Percentiles rank a stretch among this genome's conserved stretches.
These are phyloP conservation scores for Bombus haemorrhoidalis DNA, from an alignment of 1,140 invertebrate species.

Conservation along the genomic window DNA sequence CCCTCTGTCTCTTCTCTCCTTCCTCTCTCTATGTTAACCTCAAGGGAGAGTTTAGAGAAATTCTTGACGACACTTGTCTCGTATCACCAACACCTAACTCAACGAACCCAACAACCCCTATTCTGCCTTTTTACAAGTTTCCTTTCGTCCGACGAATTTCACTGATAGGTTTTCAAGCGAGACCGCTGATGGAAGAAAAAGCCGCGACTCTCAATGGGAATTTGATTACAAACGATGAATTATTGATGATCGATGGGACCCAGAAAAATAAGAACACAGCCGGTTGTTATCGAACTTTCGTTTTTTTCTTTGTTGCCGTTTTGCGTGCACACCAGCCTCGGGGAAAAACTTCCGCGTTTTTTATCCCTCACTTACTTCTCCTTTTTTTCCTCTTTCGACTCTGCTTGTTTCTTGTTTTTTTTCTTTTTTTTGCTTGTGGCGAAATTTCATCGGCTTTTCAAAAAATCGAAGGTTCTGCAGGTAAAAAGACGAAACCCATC, in stretches of 20 bases:
- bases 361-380: not conserved
- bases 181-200: not conserved
- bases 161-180: not conserved
- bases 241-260: constrained; percentile 40
- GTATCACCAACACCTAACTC: not conserved
- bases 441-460: not conserved
- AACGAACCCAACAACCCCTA: not conserved
- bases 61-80: constrained; percentile 14
- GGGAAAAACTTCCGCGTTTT: not conserved
- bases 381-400: not conserved
- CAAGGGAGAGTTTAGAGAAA: not conserved
- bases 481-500: not conserved
- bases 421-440: not conserved
- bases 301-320: constrained; percentile 2
- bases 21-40: not conserved
- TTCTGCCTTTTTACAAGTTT: not conserved
- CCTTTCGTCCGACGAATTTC: not conserved
- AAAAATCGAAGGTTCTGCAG: not conserved
- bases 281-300: constrained; percentile 17
- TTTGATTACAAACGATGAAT: constrained; percentile 45
- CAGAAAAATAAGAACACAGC: constrained; percentile 18
- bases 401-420: not conserved
- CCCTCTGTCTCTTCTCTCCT: not conserved
- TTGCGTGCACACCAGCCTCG: not conserved
- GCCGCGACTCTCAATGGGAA: constrained; percentile 13